These are phyloP conservation scores for Myotis yumanensis DNA, from an alignment of 2,113 vertebrate species.

Conservation along the genomic window DNA sequence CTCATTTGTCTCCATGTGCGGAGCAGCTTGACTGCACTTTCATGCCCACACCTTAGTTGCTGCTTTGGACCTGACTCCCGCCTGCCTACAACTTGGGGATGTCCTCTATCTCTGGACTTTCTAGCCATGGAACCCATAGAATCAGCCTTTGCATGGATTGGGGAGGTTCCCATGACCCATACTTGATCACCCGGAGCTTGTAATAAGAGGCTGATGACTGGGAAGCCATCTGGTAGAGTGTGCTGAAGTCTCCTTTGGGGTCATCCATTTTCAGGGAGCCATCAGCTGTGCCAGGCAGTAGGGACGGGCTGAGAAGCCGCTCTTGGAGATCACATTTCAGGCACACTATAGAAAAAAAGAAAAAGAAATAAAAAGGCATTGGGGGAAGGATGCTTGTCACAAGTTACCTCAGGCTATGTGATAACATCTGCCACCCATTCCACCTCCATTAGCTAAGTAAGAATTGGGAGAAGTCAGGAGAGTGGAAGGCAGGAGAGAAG, in stretches of 20 bases:
- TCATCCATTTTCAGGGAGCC: constrained; percentile 83
- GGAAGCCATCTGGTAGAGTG: constrained; percentile 82
- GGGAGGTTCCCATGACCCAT: constrained; percentile 15
- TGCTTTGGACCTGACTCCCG: neutral
- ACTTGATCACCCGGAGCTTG: constrained; percentile 89
- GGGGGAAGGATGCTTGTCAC: constrained; percentile 29
- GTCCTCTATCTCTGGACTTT: neutral
- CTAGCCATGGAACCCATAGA: neutral
- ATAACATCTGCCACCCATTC: constrained; percentile 54
- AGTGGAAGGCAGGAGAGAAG: neutral
- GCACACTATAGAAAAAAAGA: constrained; percentile 84
- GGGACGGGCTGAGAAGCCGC: constrained; percentile 90
- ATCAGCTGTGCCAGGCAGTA: constrained; percentile 84
- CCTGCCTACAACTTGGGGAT: neutral
- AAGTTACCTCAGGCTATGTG: constrained; percentile 49
- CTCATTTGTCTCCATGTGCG: neutral
- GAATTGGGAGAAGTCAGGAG: neutral
- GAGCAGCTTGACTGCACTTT: neutral
- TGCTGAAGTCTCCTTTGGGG: constrained; percentile 80
- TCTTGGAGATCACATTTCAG: constrained; percentile 96
- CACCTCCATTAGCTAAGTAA: neutral
- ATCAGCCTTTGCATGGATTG: neutral
- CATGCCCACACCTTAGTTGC: neutral
- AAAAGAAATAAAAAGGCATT: neutral
- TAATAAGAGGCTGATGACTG: constrained; percentile 79